Conservation (phyloP, 2,113 vertebrate species). For the Cyprinodon tularosa region DNA sequence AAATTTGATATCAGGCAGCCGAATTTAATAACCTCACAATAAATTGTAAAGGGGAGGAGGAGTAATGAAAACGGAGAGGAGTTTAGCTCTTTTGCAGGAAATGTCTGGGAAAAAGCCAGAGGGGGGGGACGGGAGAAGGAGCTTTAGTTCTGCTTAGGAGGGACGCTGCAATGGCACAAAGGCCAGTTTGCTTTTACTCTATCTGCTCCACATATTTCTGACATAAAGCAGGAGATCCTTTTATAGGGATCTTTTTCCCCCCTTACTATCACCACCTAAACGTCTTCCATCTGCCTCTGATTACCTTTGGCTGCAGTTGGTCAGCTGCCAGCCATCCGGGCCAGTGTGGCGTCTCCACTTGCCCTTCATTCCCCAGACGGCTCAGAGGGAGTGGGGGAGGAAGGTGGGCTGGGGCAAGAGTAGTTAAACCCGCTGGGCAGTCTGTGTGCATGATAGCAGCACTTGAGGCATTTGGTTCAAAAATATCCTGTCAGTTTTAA, state of each 20-base stretch:
- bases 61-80: constrained; percentile 77
- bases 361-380: constrained; percentile 65
- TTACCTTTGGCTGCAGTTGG: constrained; percentile 84
- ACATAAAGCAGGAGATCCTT: constrained; percentile 51
- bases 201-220: constrained; percentile 56
- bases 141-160: constrained; percentile 69
- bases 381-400: constrained; percentile 46
- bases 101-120: constrained; percentile 73
- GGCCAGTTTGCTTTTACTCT: constrained; percentile 64
- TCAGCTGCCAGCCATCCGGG: constrained; percentile 79
- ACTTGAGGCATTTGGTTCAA: constrained; percentile 50
- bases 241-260: constrained; percentile 73
- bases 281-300: constrained; percentile 83
- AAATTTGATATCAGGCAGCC: constrained; percentile 74
- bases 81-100: constrained; percentile 76
- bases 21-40: constrained; percentile 70
- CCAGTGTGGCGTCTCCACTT: constrained; percentile 72
- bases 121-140: constrained; percentile 62
- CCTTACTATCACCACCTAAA: constrained; percentile 75
- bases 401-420: constrained; percentile 29
- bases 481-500: not conserved
- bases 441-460: constrained; percentile 43
- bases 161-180: constrained; percentile 70
- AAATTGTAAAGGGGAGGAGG: constrained; percentile 67
- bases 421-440: constrained; percentile 53